Evolutionary conservation across 2,797 vertebrate species (phyloP).

Genomic region (Tokudaia muenninki): DNA sequence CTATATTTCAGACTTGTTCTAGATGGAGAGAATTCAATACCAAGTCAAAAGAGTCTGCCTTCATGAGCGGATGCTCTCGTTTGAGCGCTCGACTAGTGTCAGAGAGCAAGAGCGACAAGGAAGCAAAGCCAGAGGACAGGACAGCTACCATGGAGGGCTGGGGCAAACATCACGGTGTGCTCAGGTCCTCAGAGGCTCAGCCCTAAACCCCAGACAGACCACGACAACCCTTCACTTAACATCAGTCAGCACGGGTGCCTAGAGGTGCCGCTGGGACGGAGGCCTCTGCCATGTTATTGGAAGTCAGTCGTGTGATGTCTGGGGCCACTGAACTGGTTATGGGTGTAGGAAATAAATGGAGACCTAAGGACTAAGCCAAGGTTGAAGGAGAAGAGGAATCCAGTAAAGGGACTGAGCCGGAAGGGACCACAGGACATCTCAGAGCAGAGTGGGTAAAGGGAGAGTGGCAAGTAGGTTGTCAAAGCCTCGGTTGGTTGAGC

Average conservation of each 20-base stretch:
- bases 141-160: too few relatives aligned
- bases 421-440: neutral
- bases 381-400: neutral
- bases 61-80: neutral
- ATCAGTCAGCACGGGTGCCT: neutral
- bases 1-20: neutral
- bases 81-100: neutral
- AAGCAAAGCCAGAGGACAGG: neutral
- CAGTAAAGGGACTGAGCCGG: neutral
- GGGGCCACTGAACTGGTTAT: neutral
- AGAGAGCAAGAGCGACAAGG: neutral
- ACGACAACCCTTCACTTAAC: neutral
- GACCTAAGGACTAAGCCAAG: neutral
- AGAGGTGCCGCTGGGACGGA: neutral
- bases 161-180: neutral
- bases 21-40: neutral
- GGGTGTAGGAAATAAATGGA: neutral
- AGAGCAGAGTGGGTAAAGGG: neutral
- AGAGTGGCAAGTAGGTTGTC: neutral
- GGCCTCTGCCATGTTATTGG: neutral
- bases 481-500: neutral
- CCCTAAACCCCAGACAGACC: neutral
- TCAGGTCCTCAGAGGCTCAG: neutral
- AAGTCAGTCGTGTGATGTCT: neutral
- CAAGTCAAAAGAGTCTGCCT: neutral